Evolutionary conservation across 2,113 vertebrate genomes (phyloP).

Genomic region (Candoia aspera): DNA sequence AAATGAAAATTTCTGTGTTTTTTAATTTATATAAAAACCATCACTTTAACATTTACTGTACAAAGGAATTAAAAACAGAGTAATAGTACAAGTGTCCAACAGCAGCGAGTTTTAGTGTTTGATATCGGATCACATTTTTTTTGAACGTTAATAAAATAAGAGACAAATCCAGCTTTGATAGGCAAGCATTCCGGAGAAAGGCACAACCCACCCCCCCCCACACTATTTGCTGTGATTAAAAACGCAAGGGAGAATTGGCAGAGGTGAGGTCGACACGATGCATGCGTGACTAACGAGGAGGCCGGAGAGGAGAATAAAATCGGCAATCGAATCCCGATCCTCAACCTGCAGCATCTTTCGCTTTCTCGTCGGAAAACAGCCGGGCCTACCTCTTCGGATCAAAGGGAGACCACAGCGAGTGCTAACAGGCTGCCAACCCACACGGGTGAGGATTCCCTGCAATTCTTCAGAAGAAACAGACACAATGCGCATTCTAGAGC

Average conservation of each 20-base stretch:
- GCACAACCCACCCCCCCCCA: neutral
- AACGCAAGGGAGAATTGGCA: neutral
- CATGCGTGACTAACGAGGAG: fast-evolving
- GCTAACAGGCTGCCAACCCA: neutral
- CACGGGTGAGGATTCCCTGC: neutral
- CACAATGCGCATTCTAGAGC: neutral
- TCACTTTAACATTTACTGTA: slow-evolving; percentile 72
- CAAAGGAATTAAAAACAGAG: slow-evolving; percentile 69
- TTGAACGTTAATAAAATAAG: neutral
- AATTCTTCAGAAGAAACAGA: neutral
- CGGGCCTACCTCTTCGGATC: fast-evolving
- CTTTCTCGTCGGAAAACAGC: neutral
- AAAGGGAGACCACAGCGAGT: neutral
- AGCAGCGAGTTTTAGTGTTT: slow-evolving; percentile 75
- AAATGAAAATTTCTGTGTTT: slow-evolving; percentile 23
- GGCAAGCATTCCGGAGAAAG: slow-evolving; percentile 29
- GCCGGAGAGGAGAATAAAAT: slow-evolving; percentile 24
- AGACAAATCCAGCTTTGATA: neutral
- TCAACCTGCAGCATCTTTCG: slow-evolving; percentile 31
- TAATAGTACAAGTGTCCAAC: slow-evolving; percentile 60
- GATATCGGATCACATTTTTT: slow-evolving; percentile 46
- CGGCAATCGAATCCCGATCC: neutral
- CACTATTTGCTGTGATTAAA: neutral
- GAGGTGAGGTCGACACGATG: neutral
- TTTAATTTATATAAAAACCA: slow-evolving; percentile 69